Evolutionary conservation across 2,113 vertebrate genomes (phyloP).

Genomic region (Corythoichthys intestinalis): DNA sequence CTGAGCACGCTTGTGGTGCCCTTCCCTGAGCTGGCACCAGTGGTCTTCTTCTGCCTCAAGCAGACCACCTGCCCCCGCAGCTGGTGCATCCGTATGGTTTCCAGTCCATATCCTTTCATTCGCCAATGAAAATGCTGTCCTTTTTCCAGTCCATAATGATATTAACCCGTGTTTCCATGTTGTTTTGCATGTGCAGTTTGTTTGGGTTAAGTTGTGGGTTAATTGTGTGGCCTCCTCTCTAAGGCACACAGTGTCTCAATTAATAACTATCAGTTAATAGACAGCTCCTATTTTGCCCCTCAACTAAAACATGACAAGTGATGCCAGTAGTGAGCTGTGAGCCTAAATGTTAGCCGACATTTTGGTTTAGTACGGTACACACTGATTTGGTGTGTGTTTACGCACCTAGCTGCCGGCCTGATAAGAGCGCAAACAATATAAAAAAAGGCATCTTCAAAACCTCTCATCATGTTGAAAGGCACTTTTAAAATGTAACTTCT

Average conservation of each 20-base stretch:
- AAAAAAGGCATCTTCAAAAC: too few relatives aligned
- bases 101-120: slow-evolving; percentile 95
- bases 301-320: too few relatives aligned
- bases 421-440: too few relatives aligned
- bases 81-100: slow-evolving; percentile 99
- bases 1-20: slow-evolving; percentile 80
- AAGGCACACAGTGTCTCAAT: too few relatives aligned
- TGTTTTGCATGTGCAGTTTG: background rate
- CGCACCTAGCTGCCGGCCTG: too few relatives aligned
- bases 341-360: too few relatives aligned
- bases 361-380: too few relatives aligned
- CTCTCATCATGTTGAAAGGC: too few relatives aligned
- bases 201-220: background rate
- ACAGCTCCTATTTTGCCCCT: too few relatives aligned
- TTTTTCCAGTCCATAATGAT: background rate
- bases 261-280: too few relatives aligned
- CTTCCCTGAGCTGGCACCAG: slow-evolving; percentile 88
- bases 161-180: background rate
- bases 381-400: too few relatives aligned
- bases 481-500: too few relatives aligned
- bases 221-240: background rate
- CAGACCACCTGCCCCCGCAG: slow-evolving; percentile 94
- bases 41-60: slow-evolving; percentile 97
- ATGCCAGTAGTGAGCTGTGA: background rate
- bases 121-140: background rate